Evolutionary conservation across 1,140 invertebrate genomes (phyloP).

Genomic region (Cydia splendana): DNA sequence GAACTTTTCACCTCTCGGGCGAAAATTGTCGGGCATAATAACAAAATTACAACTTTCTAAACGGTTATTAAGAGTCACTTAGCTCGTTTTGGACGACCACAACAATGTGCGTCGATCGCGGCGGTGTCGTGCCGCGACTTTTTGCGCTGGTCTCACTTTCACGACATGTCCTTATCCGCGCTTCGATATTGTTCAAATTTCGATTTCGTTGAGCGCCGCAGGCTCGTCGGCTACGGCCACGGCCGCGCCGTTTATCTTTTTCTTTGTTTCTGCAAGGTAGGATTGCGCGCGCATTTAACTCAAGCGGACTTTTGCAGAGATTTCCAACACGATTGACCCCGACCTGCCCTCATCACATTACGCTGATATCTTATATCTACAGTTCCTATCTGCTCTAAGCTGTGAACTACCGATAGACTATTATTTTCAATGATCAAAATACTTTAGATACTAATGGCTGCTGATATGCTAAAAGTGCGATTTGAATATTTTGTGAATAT

Average conservation of each 20-base stretch:
- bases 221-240: constrained; percentile 34
- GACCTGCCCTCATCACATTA: constrained; percentile 22
- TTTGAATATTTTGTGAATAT: neutral
- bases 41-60: constrained; percentile 67
- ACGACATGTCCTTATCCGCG: constrained; percentile 62
- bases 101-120: constrained; percentile 37
- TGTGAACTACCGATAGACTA: neutral
- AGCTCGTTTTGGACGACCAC: constrained; percentile 38
- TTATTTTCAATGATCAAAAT: neutral
- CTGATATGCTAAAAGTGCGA: neutral
- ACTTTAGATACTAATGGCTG: neutral
- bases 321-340: constrained; percentile 25
- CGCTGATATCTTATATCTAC: neutral
- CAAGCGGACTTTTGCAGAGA: constrained; percentile 15
- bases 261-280: constrained; percentile 32
- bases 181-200: constrained; percentile 53
- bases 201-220: constrained; percentile 46
- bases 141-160: constrained; percentile 62
- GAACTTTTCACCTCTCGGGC: constrained; percentile 54
- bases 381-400: neutral
- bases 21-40: constrained; percentile 49
- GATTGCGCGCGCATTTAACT: constrained; percentile 18
- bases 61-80: constrained; percentile 50
- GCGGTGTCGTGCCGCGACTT: constrained; percentile 48
- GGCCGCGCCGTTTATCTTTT: constrained; percentile 26